Evolutionary conservation across 53 echinoderm and acorn worm genomes (phyloP), one percentile per base, ranked within the genome.

Genomic region (Echinometra lucunter): DNA sequence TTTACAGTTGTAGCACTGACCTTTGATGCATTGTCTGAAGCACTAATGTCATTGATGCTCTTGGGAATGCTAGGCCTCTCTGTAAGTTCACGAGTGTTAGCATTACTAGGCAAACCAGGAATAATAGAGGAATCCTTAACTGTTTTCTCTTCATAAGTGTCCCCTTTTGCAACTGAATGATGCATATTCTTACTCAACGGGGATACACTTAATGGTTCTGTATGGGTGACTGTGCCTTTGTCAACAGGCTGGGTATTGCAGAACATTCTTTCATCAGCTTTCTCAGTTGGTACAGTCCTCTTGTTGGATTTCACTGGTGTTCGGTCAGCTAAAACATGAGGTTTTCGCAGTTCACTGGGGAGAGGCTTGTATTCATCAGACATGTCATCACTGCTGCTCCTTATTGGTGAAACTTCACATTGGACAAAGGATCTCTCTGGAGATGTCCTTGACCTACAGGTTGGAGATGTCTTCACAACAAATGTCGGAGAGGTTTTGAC

Each of bases 361-460:
- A 96, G 83, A 18, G 74, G 94, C 30, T 91, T 91, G 45, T 94
- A 96, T 70, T 96, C 96, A 74, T 96, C 96, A 44, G 95, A 90
- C 57, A 87, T 49, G 3, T 95, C 95, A 44, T 95, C 95, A 88
- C 69, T 94, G 37, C 94, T 94, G 85, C 66, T 94, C 66, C 94
- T n/a, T 63, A 57, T 1, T 44, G 85, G 94, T 60, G 87, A 85
- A 27, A 37, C 45, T n/a, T 9, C 47, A 66, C 60, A 37, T 78
- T 80, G 93, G 80, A 23, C 37, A 78, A 23, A 78, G 55, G 38
- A 57, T 56, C 45, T 81, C 32, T 35, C 57, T 85, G 85, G 85
- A 47, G 85, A 85, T 27, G 16, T 49, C 28, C 21, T 49, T 0
- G 45, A 49, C 85, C 85, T 85, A 49, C 28, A 85, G 13, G n/a